Evolutionary conservation across 2,113 vertebrate genomes (phyloP).

Genomic region (Cichladusa arquata): DNA sequence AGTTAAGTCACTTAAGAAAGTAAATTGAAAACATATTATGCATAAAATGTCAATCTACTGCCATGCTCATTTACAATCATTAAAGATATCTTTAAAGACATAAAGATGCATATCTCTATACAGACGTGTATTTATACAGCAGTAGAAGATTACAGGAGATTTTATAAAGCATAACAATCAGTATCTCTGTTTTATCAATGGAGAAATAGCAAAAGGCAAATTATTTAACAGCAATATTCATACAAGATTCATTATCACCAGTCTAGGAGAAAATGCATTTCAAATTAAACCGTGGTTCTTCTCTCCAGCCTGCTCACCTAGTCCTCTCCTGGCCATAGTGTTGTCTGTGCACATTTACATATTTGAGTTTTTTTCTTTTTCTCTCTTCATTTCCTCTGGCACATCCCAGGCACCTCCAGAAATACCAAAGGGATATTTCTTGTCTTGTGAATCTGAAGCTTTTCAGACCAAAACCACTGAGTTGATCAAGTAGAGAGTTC

Average conservation of each 20-base stretch:
- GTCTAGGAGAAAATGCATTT: not conserved
- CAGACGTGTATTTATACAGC: not conserved
- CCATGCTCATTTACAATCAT: not conserved
- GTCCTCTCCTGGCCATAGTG: not conserved
- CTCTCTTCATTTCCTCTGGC: not conserved
- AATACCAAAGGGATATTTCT: not conserved
- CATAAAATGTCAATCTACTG: not conserved
- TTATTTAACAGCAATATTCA: not conserved
- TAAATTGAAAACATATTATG: not conserved
- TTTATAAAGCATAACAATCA: not conserved
- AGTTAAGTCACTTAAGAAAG: not conserved
- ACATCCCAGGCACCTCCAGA: not conserved
- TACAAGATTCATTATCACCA: not conserved
- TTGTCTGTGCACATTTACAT: not conserved
- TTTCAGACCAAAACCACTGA: not conserved
- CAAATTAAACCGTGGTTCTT: not conserved
- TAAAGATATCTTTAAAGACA: not conserved
- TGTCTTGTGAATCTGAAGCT: not conserved
- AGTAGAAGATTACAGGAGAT: not conserved
- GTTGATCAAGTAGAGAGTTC: rapidly evolving
- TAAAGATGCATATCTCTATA: not conserved
- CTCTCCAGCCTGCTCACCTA: not conserved
- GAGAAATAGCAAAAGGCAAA: not conserved
- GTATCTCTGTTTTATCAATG: not conserved
- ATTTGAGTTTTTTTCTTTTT: not conserved